Base-by-base conservation (phyloP, 2,113 vertebrate species). In the Ctenodactylus gundi region DNA sequence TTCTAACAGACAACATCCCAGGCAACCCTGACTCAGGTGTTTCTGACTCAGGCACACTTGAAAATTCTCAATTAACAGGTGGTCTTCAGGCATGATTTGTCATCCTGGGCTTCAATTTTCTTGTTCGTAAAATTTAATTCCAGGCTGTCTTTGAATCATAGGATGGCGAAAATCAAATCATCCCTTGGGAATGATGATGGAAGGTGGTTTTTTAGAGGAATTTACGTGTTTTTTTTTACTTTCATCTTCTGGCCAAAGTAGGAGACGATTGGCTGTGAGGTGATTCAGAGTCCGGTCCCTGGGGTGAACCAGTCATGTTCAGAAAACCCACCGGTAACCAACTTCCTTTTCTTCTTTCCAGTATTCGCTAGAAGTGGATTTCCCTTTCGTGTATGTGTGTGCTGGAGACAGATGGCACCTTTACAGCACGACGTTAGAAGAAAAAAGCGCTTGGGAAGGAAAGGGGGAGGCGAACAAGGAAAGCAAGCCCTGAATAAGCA, bases 401-500 rank as follows among this genome's bases (percentile, higher is more conserved):
- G 95, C 93, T 94, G 70, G 94, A 96, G 96, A 97, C 97, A 97
- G 97, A 97, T 97, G 97, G 97, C 93, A 96, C 95, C 96, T 94
- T 97, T 97, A 90, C 93, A 97, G 96, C 94, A 87, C 96, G 96
- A 96, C 93, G 96, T 96, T 94, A 96, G 95, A 94, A 96, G 96
- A 94, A 96, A 96, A n/a, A 97, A 96, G 96, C 96, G 96, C 96
- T 95, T 96, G 92, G 94, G 11, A 21, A 39, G 90, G 86, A 88
- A 96, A 97, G 92, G 97, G 97, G 94, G 97, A 95, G 84, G 95
- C 94, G 98, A 97, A 98, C 93, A 97, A 95, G 95, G 93, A 96
- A 98, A 94, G 97, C 95, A 97, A 96, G 96, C 73, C 94, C 97
- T 97, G 97, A 96, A 96, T 94, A 97, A 96, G 78, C 96, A 95